Evolutionary conservation across 2,888 invertebrate genomes (phyloP), one percentile per base, ranked within the genome.

Genomic region (Harpagoxenus sublaevis): DNA sequence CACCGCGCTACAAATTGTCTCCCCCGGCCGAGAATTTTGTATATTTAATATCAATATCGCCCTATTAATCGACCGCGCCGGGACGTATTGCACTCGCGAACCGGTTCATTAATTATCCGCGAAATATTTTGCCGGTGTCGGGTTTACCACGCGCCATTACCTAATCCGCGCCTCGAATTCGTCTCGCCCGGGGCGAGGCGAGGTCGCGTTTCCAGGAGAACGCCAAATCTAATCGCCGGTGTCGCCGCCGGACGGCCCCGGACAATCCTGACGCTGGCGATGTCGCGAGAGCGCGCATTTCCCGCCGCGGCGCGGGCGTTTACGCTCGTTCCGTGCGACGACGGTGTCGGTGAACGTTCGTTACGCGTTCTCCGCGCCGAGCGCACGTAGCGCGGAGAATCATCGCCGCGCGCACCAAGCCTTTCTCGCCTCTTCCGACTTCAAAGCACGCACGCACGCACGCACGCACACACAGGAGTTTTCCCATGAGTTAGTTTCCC

Each of bases 401-500:
- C n/a, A 42, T 5, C 12, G n/a, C 6, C n/a, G n/a, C 45, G 45
- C 45, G n/a, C 63, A 62, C 18, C 39, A 6, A 75, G 23, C 45
- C 28, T 65, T 18, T 74, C 45, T 18, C 77, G 53, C 23, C 68
- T 28, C 53, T 65, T 42, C 28, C 57, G 31, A 71, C 53, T 71
- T 60, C 48, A 23, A 57, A 45, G 79, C 79, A 42, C 42, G 42
- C 42, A 8, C 42, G 42, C 42, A 0, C 42, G 8, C 42, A 0
- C 45, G 0, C 51, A 18, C 51, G 18, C 51, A 51, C 45, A 23
- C 18, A 23, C n/a, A 3, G 5, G 4, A 57, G 9, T 60, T 60
- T 71, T 79, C 79, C 57, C 73, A 71, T 57, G 73, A 79, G 45
- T 71, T 79, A 79, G 45, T 71, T 79, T 71, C 73, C 48, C 23